phyloP scores from a whole-genome alignment of 2,797 vertebrate genomes.

The Diplodus sargus region DNA sequence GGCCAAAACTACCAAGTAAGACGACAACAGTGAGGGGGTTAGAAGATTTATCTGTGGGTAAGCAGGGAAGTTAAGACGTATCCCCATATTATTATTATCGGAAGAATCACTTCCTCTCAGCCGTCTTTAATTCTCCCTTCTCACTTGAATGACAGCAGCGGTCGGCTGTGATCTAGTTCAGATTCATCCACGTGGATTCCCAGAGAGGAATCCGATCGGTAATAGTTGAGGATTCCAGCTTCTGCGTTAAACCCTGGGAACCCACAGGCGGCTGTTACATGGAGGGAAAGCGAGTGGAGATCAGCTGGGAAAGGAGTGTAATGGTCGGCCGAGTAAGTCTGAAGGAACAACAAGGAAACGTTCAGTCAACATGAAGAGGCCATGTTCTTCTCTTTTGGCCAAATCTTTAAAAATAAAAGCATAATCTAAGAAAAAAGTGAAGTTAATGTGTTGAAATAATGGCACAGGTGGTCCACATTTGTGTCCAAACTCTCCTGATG shows the following conservation, averaged over 20 bases:
- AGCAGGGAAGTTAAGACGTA: neutral
- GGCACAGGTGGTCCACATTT: no score
- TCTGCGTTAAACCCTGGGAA: constrained; percentile 90
- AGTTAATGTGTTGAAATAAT: no score
- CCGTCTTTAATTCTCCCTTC: neutral
- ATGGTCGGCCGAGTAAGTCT: constrained; percentile 92
- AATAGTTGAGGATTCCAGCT: constrained; percentile 97
- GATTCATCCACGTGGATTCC: constrained; percentile 96
- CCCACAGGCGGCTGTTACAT: constrained; percentile 89
- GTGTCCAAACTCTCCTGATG: neutral
- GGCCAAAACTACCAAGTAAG: constrained; percentile 89
- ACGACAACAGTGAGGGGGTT: neutral
- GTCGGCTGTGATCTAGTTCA: constrained; percentile 91
- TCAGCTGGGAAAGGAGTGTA: constrained; percentile 91
- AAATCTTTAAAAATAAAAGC: neutral
- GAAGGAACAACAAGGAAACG: constrained; percentile 10
- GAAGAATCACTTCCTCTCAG: neutral
- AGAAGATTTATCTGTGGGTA: neutral
- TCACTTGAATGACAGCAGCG: constrained; percentile 93
- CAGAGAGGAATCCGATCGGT: constrained; percentile 92
- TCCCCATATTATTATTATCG: neutral
- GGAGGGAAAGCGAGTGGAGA: constrained; percentile 89
- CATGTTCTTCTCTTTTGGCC: neutral
- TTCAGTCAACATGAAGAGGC: neutral
- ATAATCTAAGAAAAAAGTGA: neutral